Base-by-base conservation (phyloP, 2,797 vertebrate genomes). In the Neoniphon sammara region DNA sequence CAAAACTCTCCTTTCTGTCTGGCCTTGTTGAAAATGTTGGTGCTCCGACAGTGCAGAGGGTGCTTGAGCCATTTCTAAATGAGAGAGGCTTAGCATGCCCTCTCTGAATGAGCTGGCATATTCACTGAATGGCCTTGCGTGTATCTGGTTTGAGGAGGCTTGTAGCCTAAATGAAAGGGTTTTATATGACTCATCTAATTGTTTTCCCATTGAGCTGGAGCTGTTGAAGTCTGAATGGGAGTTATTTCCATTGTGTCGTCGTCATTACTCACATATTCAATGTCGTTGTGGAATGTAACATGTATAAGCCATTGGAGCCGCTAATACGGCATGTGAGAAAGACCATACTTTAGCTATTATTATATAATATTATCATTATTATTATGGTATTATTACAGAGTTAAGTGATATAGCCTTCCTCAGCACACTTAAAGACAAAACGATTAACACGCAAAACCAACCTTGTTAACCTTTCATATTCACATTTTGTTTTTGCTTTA, bases 151-250 rank as follows among this genome's bases (percentile, higher is more conserved):
- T 75, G 62, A 88, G 83, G 81, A 80, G 72, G 85, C 83, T 87
- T 77, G 80, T 78, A 60, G 56, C 60, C 52, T 73, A 55, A 75
- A 78, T 88, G 58, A 85, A 84, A 74, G 54, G 83, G 46, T 83
- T 10, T 87, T 77, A 73, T 69, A 69, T 90, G 83, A 87, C 66
- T 91, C 89, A 87, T 79, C 17, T 61, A 73, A 81, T 85, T 78
- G 23, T 77, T 81, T 78, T 78, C 60, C 80, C 62, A 55, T 58
- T 78, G 74, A 74, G 72, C 55, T 60, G 47, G 71, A 80, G 70
- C 66, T 76, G 63, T 77, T 85, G 56, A 79, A 70, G 62, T 42
- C 61, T 62, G 54, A 74, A 73, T 77, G 58, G 42, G 25, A 27
- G 31, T 75, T 68, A 70, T 67, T 69, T 82, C 73, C 27, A 10